These are phyloP conservation scores for Gastrophysa polygoni DNA, from an alignment of 2,888 invertebrate genomes.

Conservation along the genomic window DNA sequence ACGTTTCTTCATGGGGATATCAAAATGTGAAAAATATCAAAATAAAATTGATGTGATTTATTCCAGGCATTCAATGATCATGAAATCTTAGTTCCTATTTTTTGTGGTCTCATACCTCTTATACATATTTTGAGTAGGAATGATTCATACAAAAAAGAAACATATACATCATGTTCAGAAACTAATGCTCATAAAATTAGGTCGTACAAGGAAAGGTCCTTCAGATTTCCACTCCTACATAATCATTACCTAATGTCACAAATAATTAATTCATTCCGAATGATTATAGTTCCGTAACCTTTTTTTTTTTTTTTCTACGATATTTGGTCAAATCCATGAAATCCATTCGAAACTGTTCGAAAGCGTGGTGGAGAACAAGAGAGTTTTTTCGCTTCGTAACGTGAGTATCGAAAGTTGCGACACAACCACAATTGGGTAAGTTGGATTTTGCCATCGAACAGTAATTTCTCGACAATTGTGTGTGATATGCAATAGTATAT, in stretches of 20 bases:
- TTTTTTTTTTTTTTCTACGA: conserved; percentile 15
- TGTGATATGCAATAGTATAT: conserved; percentile 24
- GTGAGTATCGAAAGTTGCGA: conserved; percentile 43
- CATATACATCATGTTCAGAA: too few species aligned
- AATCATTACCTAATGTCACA: neutral
- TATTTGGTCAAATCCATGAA: conserved; percentile 15
- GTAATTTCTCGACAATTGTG: conserved; percentile 37
- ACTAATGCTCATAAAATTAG: too few species aligned
- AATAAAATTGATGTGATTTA: neutral
- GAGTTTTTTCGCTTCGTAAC: conserved; percentile 35
- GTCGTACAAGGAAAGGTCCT: neutral
- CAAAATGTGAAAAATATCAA: neutral
- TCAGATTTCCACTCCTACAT: neutral
- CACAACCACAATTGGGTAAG: conserved; percentile 38
- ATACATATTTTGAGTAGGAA: too few species aligned
- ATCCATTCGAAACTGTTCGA: conserved; percentile 20
- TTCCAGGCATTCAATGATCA: neutral
- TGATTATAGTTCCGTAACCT: conserved; percentile 17
- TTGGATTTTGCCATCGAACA: conserved; percentile 34
- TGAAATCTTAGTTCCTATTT: neutral
- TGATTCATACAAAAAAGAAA: too few species aligned
- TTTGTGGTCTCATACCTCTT: too few species aligned
- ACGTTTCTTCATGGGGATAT: neutral
- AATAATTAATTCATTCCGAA: neutral
- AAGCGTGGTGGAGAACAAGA: conserved; percentile 28